Percentiles rank a stretch among this genome's conserved stretches.
Evolutionary conservation across 2,113 vertebrate genomes (phyloP).

Genomic region (Periophthalmodon schlosseri): DNA sequence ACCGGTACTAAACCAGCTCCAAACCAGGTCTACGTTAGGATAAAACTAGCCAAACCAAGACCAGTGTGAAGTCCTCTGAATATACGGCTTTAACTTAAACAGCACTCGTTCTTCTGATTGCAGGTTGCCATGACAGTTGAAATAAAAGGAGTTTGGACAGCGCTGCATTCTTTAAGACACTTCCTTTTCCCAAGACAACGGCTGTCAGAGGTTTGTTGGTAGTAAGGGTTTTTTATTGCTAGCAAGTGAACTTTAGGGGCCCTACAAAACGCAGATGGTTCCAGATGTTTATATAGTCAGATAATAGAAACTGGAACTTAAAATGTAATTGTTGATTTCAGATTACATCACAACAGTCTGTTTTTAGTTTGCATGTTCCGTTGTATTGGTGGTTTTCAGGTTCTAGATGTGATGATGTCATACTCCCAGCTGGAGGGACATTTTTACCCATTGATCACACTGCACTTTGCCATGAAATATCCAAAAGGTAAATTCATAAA

Average conservation of each 20-base stretch:
- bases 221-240: conserved; percentile 39
- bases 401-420: too few species aligned
- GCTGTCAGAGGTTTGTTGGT: conserved; percentile 22
- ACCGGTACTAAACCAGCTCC: background rate
- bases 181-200: conserved; percentile 11
- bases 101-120: background rate
- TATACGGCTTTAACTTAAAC: too few species aligned
- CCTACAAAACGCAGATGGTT: background rate
- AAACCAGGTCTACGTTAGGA: background rate
- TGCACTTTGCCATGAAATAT: too few species aligned
- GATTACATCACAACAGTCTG: too few species aligned
- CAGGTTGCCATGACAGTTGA: background rate
- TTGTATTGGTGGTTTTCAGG: too few species aligned
- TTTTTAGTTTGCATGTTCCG: too few species aligned
- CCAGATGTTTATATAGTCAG: background rate
- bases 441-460: too few species aligned
- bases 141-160: conserved; percentile 10
- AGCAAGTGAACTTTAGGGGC: conserved; percentile 11
- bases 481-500: too few species aligned
- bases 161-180: background rate
- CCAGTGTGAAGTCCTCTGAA: background rate
- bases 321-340: too few species aligned
- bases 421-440: too few species aligned
- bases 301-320: too few species aligned
- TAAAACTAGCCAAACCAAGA: too few species aligned